Percentiles rank a stretch among this genome's conserved stretches.
Conservation (phyloP, 2,888 invertebrate genomes). For the Choristoneura rosaceana region DNA sequence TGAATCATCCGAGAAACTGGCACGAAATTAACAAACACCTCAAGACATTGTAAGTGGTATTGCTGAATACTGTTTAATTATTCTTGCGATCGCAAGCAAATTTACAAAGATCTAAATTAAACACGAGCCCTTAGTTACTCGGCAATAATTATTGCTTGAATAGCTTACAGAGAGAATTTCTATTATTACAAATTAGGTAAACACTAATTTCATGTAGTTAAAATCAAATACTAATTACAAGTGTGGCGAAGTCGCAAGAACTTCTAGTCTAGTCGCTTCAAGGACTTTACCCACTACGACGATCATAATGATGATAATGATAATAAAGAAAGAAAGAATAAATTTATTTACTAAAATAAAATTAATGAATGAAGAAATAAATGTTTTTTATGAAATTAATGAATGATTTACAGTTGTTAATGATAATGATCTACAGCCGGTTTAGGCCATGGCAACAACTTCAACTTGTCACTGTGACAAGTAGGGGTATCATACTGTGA, state of each 20-base stretch:
- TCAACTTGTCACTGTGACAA: too few relatives aligned
- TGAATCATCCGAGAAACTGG: background rate
- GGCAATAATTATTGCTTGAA: background rate
- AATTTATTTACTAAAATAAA: too few relatives aligned
- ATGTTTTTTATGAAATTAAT: too few relatives aligned
- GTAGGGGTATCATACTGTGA: too few relatives aligned
- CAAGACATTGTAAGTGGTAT: background rate
- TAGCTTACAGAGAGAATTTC: background rate
- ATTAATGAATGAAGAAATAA: too few relatives aligned
- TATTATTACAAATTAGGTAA: background rate
- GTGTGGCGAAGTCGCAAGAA: background rate
- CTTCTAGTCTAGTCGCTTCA: too few relatives aligned
- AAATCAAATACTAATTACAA: background rate
- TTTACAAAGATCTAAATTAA: conserved; percentile 8
- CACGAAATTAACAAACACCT: background rate
- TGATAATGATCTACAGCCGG: too few relatives aligned
- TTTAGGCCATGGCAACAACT: too few relatives aligned
- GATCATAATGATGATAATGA: too few relatives aligned
- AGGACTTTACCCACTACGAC: too few relatives aligned
- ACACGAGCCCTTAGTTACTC: conserved; percentile 2
- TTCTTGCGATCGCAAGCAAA: conserved; percentile 2
- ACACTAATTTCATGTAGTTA: background rate
- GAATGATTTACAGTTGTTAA: too few relatives aligned
- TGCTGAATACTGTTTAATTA: conserved; percentile 17
- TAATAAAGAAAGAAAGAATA: too few relatives aligned